phyloP scores from a whole-genome alignment of 2,797 vertebrate species.

The Nannoperca australis region DNA sequence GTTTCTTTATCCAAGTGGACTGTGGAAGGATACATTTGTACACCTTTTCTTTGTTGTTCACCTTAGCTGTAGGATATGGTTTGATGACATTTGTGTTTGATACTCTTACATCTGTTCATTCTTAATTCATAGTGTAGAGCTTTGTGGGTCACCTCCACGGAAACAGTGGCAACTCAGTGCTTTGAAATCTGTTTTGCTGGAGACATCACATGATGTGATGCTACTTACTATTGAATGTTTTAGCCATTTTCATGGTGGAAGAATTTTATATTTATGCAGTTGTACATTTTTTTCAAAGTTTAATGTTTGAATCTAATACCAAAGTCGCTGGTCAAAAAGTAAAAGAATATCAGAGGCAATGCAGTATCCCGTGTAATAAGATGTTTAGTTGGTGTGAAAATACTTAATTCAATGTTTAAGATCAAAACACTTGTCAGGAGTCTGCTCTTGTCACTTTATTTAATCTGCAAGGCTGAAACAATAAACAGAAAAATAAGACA shows the following conservation, averaged over 20 bases:
- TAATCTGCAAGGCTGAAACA: conserved; percentile 96
- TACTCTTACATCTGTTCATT: conserved; percentile 84
- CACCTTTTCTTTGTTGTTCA: conserved; percentile 81
- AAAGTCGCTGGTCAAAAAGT: conserved; percentile 98
- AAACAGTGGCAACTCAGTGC: conserved; percentile 90
- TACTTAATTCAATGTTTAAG: conserved; percentile 94
- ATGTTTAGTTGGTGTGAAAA: conserved; percentile 91
- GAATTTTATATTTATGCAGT: conserved; percentile 99
- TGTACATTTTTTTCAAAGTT: conserved; percentile 99
- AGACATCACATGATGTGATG: conserved; percentile 94
- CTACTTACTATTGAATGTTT: conserved; percentile 99
- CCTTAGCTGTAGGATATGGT: conserved; percentile 85
- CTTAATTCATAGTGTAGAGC: conserved; percentile 86
- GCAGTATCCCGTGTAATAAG: conserved; percentile 96
- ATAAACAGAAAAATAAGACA: conserved; percentile 92
- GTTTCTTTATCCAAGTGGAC: conserved; percentile 76
- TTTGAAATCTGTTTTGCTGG: conserved; percentile 89
- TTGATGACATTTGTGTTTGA: conserved; percentile 86
- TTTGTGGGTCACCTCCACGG: conserved; percentile 86
- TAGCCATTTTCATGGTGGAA: conserved; percentile 99
- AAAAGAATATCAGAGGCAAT: conserved; percentile 94
- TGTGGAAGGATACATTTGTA: conserved; percentile 85
- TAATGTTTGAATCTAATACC: conserved; percentile 99
- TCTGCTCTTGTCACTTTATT: conserved; percentile 97
- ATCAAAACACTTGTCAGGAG: conserved; percentile 94